Evolutionary conservation across 2,888 invertebrate species (phyloP), one percentile per base, ranked within the genome.

Genomic region (Drosophila koepferae): DNA sequence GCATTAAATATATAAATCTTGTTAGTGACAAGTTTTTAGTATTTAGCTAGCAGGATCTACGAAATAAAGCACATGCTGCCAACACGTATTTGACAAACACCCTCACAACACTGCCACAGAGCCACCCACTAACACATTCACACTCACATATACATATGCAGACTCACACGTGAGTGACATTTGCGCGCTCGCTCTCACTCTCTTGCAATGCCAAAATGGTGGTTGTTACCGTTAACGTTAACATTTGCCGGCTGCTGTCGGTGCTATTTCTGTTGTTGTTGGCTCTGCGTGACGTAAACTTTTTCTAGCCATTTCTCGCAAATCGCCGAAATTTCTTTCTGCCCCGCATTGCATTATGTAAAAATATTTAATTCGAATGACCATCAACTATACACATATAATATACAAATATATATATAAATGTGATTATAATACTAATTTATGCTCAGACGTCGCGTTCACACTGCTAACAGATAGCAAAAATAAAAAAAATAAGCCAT

Each of bases 141-240:
- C 4, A 38, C 43, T 49, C n/a, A 54, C 40, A 40, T 28, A 23
- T 53, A 64, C 20, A 23, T n/a, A 23, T 28, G 28, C 1, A 34
- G 16, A 51, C 6, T 41, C 34, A 77, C 70, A 74, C 66, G 80
- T 77, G 63, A 70, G 62, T 54, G 63, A 54, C 61, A 77, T 54
- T 74, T 67, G 40, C 36, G 54, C 49, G 48, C 49, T 49, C 38
- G 38, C 70, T 72, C 58, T 63, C 56, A 56, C 61, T 51, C 71
- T 66, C 68, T 68, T 51, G 28, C 41, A 28, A 41, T 23, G 36
- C 41, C 48, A 77, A 81, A 68, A 73, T 81, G 77, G 85, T 86
- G 88, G 88, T 69, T 74, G 68, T 61, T 78, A 87, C 82, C 78
- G 81, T 87, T 89, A 80, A 59, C 78, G 81, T 87, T 89, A 80